Percentiles rank a stretch among this genome's conserved stretches.
Conservation (phyloP, 2,888 invertebrate species). For the Temnothorax ravouxi region DNA sequence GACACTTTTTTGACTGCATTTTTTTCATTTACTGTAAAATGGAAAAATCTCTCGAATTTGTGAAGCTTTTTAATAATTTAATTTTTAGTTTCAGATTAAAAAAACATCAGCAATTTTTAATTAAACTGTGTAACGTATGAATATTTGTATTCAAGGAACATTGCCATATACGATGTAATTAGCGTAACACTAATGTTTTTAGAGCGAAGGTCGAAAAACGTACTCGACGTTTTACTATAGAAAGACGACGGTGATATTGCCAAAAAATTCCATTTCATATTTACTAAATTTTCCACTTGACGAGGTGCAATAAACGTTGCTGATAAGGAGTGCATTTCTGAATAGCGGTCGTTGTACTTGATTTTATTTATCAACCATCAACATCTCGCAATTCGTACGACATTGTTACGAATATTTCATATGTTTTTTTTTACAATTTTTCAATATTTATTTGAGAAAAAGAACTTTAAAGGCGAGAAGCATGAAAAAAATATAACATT, state of each 20-base stretch:
- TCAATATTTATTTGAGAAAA: background rate
- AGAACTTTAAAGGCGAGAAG: background rate
- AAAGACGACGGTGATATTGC: background rate
- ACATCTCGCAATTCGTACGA: background rate
- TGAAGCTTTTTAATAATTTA: background rate
- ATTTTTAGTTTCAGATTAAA: background rate
- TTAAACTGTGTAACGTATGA: background rate
- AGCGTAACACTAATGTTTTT: slow-evolving; percentile 26
- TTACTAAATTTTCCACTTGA: slow-evolving; percentile 23
- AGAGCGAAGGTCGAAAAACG: background rate
- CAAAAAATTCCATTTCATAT: slow-evolving; percentile 17
- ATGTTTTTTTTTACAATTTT: background rate
- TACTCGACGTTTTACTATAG: background rate
- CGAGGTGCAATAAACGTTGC: background rate
- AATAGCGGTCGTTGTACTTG: background rate
- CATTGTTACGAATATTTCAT: background rate
- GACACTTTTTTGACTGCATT: background rate
- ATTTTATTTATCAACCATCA: background rate
- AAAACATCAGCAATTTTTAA: background rate
- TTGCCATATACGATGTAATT: background rate
- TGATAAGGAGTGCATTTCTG: slow-evolving; percentile 29
- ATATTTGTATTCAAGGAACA: background rate
- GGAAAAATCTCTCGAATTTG: background rate
- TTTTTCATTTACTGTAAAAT: background rate
- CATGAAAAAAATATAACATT: background rate